These are phyloP conservation scores for Dioctria rufipes DNA, from an alignment of 2,888 invertebrate genomes.

Conservation along the genomic window DNA sequence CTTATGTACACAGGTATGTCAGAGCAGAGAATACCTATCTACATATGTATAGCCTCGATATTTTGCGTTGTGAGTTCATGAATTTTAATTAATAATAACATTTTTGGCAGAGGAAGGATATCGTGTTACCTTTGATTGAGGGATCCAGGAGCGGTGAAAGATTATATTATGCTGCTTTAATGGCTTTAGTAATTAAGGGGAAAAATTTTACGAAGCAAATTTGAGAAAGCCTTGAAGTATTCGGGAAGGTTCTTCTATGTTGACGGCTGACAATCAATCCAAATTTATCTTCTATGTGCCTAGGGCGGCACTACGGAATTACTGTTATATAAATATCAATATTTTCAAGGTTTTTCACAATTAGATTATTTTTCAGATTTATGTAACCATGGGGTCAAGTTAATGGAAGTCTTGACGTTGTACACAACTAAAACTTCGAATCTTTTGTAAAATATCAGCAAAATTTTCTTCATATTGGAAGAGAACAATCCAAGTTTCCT, in stretches of 20 bases:
- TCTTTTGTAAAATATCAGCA: too few relatives aligned
- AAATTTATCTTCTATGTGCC: not conserved
- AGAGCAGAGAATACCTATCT: not conserved
- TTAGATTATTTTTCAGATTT: too few relatives aligned
- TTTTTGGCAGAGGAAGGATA: slow-evolving; percentile 26
- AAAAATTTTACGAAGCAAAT: not conserved
- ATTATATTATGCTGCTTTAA: slow-evolving; percentile 41
- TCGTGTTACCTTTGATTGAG: slow-evolving; percentile 36
- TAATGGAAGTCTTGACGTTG: too few relatives aligned
- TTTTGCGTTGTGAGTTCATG: slow-evolving; percentile 13
- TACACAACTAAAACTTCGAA: too few relatives aligned
- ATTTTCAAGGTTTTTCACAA: too few relatives aligned
- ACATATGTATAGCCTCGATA: not conserved
- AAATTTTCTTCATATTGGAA: too few relatives aligned
- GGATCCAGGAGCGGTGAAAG: slow-evolving; percentile 28
- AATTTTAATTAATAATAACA: slow-evolving; percentile 46
- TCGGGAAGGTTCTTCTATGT: not conserved
- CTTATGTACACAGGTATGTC: not conserved
- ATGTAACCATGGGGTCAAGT: too few relatives aligned
- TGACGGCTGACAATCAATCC: not conserved
- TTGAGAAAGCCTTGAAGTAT: not conserved
- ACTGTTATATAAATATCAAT: too few relatives aligned
- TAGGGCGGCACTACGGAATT: not conserved
- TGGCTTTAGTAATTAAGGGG: slow-evolving; percentile 37
- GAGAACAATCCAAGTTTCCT: too few relatives aligned